Conservation (phyloP, 2,113 vertebrate genomes). For the Zosterops pallidus region DNA sequence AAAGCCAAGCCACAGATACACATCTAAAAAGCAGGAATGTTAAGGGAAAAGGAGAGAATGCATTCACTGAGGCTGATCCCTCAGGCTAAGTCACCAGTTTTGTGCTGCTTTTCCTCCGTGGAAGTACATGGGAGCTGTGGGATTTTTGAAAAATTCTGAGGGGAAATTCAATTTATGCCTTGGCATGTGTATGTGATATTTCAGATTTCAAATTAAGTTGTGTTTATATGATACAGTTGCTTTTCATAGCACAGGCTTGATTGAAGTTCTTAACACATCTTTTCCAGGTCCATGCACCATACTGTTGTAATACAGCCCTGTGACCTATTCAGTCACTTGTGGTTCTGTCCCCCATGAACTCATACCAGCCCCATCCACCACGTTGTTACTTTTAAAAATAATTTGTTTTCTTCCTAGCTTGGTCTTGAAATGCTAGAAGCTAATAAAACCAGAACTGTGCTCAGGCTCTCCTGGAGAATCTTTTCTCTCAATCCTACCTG, state of each 20-base stretch:
- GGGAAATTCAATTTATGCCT: neutral
- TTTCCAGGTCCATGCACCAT: neutral
- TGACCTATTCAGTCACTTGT: neutral
- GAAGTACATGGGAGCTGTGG: neutral
- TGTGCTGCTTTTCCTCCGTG: neutral
- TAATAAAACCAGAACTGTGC: neutral
- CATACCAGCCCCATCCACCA: neutral
- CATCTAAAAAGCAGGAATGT: neutral
- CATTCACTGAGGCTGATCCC: neutral
- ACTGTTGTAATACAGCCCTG: neutral
- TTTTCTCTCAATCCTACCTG: neutral
- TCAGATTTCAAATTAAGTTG: neutral
- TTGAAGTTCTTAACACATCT: neutral
- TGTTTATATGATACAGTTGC: neutral
- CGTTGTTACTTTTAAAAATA: neutral
- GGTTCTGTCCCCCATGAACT: neutral
- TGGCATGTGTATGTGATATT: neutral
- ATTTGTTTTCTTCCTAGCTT: neutral
- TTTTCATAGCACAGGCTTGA: neutral
- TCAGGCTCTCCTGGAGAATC: neutral
- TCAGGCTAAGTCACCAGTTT: neutral
- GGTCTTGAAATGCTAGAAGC: neutral
- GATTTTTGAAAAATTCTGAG: neutral
- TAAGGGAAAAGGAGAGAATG: neutral
- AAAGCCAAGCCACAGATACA: constrained; percentile 29